Evolutionary conservation across 2,113 vertebrate genomes (phyloP), one percentile per base, ranked within the genome.

Genomic region (Dipodomys spectabilis): DNA sequence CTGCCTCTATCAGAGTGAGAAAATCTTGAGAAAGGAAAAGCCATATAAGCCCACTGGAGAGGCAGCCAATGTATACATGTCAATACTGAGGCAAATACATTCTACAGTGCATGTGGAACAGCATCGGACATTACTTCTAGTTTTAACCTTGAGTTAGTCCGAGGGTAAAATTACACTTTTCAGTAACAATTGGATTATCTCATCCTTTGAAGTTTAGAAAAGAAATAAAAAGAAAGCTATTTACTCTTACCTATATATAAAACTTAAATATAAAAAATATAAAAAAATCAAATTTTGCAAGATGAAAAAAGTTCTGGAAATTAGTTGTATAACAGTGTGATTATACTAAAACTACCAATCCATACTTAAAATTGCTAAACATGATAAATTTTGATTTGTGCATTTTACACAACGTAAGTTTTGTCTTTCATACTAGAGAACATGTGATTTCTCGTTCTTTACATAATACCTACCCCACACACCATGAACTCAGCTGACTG

Each of bases 281-380:
- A 86, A 44, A 93, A 81, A 85, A 68, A 84, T 44, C 44, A 84
- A 32, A 64, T 84, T 84, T 39, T 87, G 12, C n/a, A 81, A 83
- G 11, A 84, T 32, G 25, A 64, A 89, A 71, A 87, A n/a, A 62
- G 64, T 90, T 90, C 78, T 84, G 78, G 64, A 83, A 30, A 80
- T 7, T n/a, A 45, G 39, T 30, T 25, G 25, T 35, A 35, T 16
- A 84, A 57, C 15, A 84, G 32, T 30, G 45, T 39, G 44, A 80
- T 44, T 20, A 16, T 72, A 75, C 69, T 79, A 60, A 87, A 49
- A 49, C 49, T 49, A 49, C 49, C 49, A 49, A 49, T 12, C 49
- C 49, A 49, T 3, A 45, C n/a, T 87, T 82, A 77, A 84, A 88
- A 86, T 82, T 39, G 27, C 27, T 60, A 64, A 77, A 44, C 22